Base-by-base conservation (phyloP, 1,140 invertebrate species). In the Micrasema longulum region DNA sequence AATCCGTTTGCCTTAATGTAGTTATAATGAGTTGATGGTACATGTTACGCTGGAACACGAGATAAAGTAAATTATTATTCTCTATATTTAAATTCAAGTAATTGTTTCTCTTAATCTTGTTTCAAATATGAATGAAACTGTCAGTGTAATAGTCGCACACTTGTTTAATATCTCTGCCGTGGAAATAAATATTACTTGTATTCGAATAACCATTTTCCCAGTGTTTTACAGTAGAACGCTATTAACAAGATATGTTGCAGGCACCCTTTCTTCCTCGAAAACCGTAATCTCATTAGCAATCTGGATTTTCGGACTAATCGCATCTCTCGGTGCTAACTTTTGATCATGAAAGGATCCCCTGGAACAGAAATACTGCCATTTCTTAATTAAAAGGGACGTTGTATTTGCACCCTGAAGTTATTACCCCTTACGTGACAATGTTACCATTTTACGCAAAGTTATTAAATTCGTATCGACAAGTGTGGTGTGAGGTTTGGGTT, bases 241-340 rank as follows among this genome's bases (percentile, higher is more conserved):
- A 31, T 7, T 31, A 7, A 2, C 26, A n/a, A n/a, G n/a, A 31
- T 31, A 31, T 31, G 26, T 31, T 31, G 4, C 57, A 38, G 41
- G 16, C 20, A 45, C 47, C 70, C 38, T 63, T 72, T 47, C 36
- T 22, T 53, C 38, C 48, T 53, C 1, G 31, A 71, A 23, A 31
- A 45, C 52, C 18, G 16, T 72, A 72, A 72, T 72, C 62, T 72
- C 62, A 72, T 72, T 72, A 72, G 35, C 70, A 38, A 48, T 36
- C 45, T 14, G 62, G 47, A 38, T 66, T 72, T 26, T 72, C 50
- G 62, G 26, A 41, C 18, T 63, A 62, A 69, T 38, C 69, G 55
- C 62, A n/a, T 55, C 38, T 52, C 43, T 14, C 36, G 36, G 55
- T n/a, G 45, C 36, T 47, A 55, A 55, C 65, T 60, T 57, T 47